Evolutionary conservation across 2,888 invertebrate genomes (phyloP).

Genomic region (Meandrusa payeni): DNA sequence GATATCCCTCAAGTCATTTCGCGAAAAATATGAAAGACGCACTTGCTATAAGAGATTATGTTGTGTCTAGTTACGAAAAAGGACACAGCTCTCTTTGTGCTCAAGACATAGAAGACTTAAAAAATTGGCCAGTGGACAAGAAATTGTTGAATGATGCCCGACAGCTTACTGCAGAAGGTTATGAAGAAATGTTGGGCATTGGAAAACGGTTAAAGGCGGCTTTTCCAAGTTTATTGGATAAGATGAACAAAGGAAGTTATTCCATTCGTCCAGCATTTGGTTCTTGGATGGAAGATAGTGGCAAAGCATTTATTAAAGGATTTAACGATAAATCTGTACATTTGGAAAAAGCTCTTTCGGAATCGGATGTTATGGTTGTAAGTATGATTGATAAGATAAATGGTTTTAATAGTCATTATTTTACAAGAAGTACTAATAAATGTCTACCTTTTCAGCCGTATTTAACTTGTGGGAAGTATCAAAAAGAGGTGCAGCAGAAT

Average conservation of each 20-base stretch:
- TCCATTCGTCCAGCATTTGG: slow-evolving; percentile 81
- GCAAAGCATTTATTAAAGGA: slow-evolving; percentile 82
- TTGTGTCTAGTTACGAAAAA: slow-evolving; percentile 49
- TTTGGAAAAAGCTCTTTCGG: slow-evolving; percentile 30
- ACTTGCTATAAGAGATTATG: slow-evolving; percentile 44
- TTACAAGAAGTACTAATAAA: too few species aligned
- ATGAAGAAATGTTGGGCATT: slow-evolving; percentile 83
- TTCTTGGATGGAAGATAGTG: slow-evolving; percentile 80
- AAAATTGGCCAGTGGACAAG: slow-evolving; percentile 44
- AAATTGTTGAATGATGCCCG: slow-evolving; percentile 46
- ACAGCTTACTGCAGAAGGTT: slow-evolving; percentile 63
- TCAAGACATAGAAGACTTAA: slow-evolving; percentile 64
- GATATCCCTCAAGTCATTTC: slow-evolving; percentile 36
- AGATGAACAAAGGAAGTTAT: slow-evolving; percentile 66
- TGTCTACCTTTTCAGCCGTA: slow-evolving; percentile 29
- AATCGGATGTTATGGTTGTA: slow-evolving; percentile 36
- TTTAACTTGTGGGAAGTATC: slow-evolving; percentile 62
- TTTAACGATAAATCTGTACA: slow-evolving; percentile 36
- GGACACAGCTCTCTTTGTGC: slow-evolving; percentile 63
- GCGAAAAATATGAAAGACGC: slow-evolving; percentile 50
- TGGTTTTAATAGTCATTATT: neutral
- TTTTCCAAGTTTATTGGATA: slow-evolving; percentile 63
- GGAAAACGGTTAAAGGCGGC: slow-evolving; percentile 63
- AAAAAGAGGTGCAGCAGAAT: slow-evolving; percentile 47
- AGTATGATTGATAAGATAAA: slow-evolving; percentile 22